phyloP scores from a whole-genome alignment of 2,113 vertebrate genomes.

The Hepsetus odoe region DNA sequence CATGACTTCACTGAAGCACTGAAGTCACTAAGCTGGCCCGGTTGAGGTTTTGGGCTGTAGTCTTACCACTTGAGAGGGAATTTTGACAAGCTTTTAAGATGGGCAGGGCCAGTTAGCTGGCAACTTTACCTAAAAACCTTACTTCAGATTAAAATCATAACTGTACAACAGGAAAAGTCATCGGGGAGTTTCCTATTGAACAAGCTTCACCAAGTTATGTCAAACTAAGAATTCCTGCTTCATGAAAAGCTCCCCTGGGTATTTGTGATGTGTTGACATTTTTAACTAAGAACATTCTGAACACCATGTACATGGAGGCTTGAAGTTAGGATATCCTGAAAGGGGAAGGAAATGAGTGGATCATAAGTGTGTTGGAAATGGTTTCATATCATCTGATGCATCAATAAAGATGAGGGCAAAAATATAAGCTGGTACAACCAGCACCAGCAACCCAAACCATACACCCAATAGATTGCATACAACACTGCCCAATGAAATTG shows the following conservation, averaged over 20 bases:
- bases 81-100: not conserved
- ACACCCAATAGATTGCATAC: slow-evolving; percentile 23
- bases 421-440: slow-evolving; percentile 33
- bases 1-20: slow-evolving; percentile 50
- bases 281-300: not conserved
- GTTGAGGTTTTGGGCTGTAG: not conserved
- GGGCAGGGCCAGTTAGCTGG: not conserved
- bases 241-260: not conserved
- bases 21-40: not conserved
- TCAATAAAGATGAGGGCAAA: slow-evolving; percentile 1
- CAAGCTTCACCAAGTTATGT: not conserved
- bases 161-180: no score
- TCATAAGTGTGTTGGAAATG: not conserved
- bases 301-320: slow-evolving; percentile 21
- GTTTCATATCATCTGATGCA: slow-evolving; percentile 17
- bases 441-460: slow-evolving; percentile 34
- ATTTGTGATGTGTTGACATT: slow-evolving; percentile 13
- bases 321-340: slow-evolving; percentile 3
- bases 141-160: no score
- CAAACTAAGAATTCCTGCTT: not conserved
- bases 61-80: not conserved
- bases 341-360: not conserved
- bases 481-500: slow-evolving; percentile 45
- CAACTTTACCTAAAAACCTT: no score
- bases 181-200: not conserved